Percentiles rank a stretch among this genome's conserved stretches.
Evolutionary conservation across 2,113 vertebrate species (phyloP).

Genomic region (Naja naja): DNA sequence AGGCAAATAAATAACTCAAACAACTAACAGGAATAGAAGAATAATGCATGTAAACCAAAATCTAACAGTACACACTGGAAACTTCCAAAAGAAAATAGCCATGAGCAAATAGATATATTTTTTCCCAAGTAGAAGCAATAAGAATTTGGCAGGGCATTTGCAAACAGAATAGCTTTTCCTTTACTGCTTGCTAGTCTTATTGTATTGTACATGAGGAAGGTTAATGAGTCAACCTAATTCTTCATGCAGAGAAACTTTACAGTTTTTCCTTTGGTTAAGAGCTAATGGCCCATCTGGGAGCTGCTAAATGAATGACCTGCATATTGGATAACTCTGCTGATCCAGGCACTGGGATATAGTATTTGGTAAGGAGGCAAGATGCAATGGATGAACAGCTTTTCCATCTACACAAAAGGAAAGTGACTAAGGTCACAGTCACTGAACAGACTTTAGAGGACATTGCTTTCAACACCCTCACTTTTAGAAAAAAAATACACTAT

Average conservation of each 20-base stretch:
- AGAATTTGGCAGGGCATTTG: conserved; percentile 37
- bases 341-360: conserved; percentile 39
- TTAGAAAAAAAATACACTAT: not conserved
- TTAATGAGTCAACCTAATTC: conserved; percentile 56
- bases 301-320: conserved; percentile 18
- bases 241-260: conserved; percentile 41
- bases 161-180: conserved; percentile 36
- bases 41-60: not conserved
- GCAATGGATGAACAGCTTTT: conserved; percentile 31
- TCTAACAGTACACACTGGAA: conserved; percentile 5
- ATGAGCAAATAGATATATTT: conserved; percentile 29
- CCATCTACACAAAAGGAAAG: conserved; percentile 52
- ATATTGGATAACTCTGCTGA: conserved; percentile 17
- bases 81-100: conserved; percentile 40
- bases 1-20: conserved; percentile 34
- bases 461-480: not conserved
- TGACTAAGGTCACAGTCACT: conserved; percentile 31
- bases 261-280: conserved; percentile 46
- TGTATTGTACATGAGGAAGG: conserved; percentile 48
- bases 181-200: conserved; percentile 39
- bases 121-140: conserved; percentile 15
- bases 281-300: conserved; percentile 37
- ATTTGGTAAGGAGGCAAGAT: conserved; percentile 39
- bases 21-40: conserved; percentile 6
- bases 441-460: not conserved